Percentiles rank a stretch among this genome's conserved stretches.
These are phyloP conservation scores for Zeuzera pyrina DNA, from an alignment of 2,888 invertebrate species.

Conservation along the genomic window DNA sequence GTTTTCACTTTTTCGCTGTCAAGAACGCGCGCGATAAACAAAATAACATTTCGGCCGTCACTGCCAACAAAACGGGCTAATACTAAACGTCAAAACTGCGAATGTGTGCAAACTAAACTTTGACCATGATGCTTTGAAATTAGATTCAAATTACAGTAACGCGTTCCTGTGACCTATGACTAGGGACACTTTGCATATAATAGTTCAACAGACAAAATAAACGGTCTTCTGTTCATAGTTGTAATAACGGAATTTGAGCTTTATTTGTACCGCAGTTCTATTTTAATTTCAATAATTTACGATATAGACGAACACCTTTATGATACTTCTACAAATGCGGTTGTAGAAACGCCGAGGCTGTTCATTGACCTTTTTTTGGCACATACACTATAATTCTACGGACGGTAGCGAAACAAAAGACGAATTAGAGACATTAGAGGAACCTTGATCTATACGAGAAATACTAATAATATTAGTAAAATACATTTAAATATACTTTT, in stretches of 20 bases:
- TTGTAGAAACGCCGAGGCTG: slow-evolving; percentile 70
- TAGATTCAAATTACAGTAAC: slow-evolving; percentile 42
- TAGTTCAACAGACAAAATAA: slow-evolving; percentile 34
- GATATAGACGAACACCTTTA: slow-evolving; percentile 32
- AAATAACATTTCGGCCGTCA: slow-evolving; percentile 69
- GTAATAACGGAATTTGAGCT: slow-evolving; percentile 34
- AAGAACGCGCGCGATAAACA: slow-evolving; percentile 71
- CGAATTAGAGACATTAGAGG: slow-evolving; percentile 51
- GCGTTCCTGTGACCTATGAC: slow-evolving; percentile 30
- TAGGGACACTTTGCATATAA: slow-evolving; percentile 29
- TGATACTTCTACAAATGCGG: slow-evolving; percentile 29
- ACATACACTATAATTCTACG: slow-evolving; percentile 38
- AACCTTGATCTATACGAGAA: slow-evolving; percentile 62
- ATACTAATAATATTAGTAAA: too few relatives aligned
- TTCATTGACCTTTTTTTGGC: slow-evolving; percentile 71
- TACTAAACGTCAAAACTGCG: slow-evolving; percentile 29
- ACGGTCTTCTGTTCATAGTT: slow-evolving; percentile 38
- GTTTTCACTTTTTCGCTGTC: slow-evolving; percentile 74
- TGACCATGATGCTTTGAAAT: slow-evolving; percentile 26
- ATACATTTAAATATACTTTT: too few relatives aligned
- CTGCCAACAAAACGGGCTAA: slow-evolving; percentile 35
- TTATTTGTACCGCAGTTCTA: slow-evolving; percentile 33
- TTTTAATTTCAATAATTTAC: slow-evolving; percentile 25
- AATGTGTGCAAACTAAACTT: slow-evolving; percentile 24
- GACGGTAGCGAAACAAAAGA: slow-evolving; percentile 57